A percentile compares a stretch with the other conserved stretches of the same genome.
Conservation (phyloP, 1,140 invertebrate species). For the Dryas iulia region DNA sequence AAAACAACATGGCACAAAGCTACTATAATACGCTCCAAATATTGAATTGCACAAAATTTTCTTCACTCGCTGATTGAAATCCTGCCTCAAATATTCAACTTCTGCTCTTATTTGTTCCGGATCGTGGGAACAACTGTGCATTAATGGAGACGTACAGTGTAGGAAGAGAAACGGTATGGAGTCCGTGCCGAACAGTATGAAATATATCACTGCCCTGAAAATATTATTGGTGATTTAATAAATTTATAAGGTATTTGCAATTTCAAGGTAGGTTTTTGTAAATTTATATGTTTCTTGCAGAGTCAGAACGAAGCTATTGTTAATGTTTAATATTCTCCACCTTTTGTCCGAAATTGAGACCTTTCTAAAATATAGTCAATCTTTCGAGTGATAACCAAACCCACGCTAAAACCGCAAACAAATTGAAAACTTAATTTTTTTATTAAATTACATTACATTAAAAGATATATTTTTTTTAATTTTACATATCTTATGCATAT, state of each 20-base stretch:
- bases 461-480: not conserved
- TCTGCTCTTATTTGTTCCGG: constrained; percentile 89
- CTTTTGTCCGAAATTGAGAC: too few relatives aligned
- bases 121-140: constrained; percentile 87
- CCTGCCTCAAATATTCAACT: constrained; percentile 90
- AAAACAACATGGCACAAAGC: constrained; percentile 94
- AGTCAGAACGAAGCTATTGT: too few relatives aligned
- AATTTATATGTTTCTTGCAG: too few relatives aligned
- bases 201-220: constrained; percentile 89
- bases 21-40: constrained; percentile 94
- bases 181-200: constrained; percentile 90
- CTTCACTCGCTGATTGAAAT: constrained; percentile 94
- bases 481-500: too few relatives aligned
- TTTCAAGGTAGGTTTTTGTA: too few relatives aligned
- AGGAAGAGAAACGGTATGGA: constrained; percentile 87
- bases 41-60: constrained; percentile 95
- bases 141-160: constrained; percentile 70
- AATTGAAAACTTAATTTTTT: too few relatives aligned
- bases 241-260: too few relatives aligned
- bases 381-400: too few relatives aligned
- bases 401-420: too few relatives aligned
- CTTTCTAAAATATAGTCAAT: too few relatives aligned
- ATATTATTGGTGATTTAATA: constrained; percentile 13
- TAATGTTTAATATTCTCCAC: too few relatives aligned
- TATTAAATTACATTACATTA: too few relatives aligned